Evolutionary conservation across 2,113 vertebrate species (phyloP), one percentile per base, ranked within the genome.

Genomic region (Donacobius atricapilla): DNA sequence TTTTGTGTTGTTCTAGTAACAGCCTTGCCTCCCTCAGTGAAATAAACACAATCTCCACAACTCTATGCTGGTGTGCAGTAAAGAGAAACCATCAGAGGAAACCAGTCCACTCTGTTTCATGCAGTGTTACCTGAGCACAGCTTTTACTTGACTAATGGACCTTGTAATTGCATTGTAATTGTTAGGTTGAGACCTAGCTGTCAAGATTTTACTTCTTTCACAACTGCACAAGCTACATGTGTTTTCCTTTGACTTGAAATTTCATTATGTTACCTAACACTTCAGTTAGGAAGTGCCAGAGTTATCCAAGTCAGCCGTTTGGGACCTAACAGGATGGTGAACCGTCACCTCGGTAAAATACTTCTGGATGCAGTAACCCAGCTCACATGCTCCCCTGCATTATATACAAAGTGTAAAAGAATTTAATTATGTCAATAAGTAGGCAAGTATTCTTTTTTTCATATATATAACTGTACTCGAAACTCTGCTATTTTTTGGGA

Each of bases 201-300:
- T 72, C 68, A 63, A 78, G 56, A 70, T 89, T 71, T 89, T 60
- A 80, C 28, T 69, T 77, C 35, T 78, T 95, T 92, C 76, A 60
- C 86, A 92, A 92, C 71, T 87, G 86, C 64, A 83, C 39, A 84
- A 47, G 33, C 27, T 83, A 28, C 81, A 24, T 42, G 40, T 85
- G 19, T n/a, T 91, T 75, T 90, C 45, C 58, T 93, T 70, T 69
- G 75, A 68, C 83, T 96, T 90, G 76, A 94, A 90, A 96, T 83
- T 88, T 87, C 76, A 89, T 94, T 92, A 73, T 27, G 40, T 23
- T 83, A 42, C 60, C 64, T 89, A 92, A 89, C 65, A 51, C 60
- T 87, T 89, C 64, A 70, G 58, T 65, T 78, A 80, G 35, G 33
- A 94, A 91, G 30, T 57, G 44, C 20, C 47, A 66, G 58, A 83